Base-by-base conservation (phyloP, 2,797 vertebrate genomes). In the Coccyzus lansbergi region DNA sequence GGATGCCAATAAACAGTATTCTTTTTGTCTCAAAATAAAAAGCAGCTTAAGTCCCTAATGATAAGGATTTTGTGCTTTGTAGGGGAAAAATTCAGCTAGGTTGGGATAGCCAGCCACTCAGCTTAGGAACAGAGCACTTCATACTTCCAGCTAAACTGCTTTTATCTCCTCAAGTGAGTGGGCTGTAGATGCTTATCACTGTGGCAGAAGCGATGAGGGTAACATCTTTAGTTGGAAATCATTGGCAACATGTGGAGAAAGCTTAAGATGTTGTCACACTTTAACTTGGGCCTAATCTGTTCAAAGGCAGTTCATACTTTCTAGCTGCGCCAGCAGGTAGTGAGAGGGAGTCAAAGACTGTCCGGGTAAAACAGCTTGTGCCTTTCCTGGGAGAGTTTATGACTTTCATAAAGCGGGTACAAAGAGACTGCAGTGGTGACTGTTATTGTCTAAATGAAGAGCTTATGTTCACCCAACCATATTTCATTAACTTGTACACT, bases 221-320 rank as follows among this genome's bases (percentile, higher is more conserved):
- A 98, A 98, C 97, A 97, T 98, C 98, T 98, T 98, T 96, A 96
- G 98, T 96, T 97, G 98, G 97, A 97, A 98, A 98, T 98, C 98
- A 97, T 96, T 97, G 98, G 97, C 97, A 98, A 97, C 98, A 98
- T 98, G 98, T 96, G 98, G 98, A 95, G 98, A 98, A 97, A 98
- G 98, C 98, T 98, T 98, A 98, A 98, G 98, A 98, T 98, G 98
- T 98, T 98, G 98, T 99, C 98, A 98, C 98, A 98, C 98, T 99
- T 98, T 98, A 98, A 98, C 96, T 98, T 98, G 98, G 97, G 97
- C 92, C 93, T 98, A 98, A 98, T 98, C 98, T 98, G 97, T 98
- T 98, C 98, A 99, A 98, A 98, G 98, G 97, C 97, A 95, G 89
- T 71, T 95, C 96, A 96, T 97, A 96, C 97, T 98, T 96, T 97